A percentile compares a stretch with the other conserved stretches of the same genome.
Conservation (phyloP, 2,888 invertebrate species). For the Drosophila kanekoi region DNA sequence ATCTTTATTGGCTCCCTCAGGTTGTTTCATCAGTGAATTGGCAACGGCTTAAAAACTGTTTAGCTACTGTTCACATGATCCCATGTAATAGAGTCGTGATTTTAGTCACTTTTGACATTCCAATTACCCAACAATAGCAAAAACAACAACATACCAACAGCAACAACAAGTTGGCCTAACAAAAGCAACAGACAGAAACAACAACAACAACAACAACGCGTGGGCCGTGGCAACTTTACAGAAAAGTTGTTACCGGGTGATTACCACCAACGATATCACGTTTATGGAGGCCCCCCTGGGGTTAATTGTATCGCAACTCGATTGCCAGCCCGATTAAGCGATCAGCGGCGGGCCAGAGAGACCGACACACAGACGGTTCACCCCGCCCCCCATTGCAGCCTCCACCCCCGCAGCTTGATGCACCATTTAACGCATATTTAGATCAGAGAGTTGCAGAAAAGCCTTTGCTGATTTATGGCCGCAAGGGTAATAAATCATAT, state of each 20-base stretch:
- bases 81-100: conserved; percentile 47
- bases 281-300: conserved; percentile 73
- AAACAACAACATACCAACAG: conserved; percentile 13
- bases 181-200: conserved; percentile 3
- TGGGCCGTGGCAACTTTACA: conserved; percentile 39
- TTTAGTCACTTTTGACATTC: conserved; percentile 58
- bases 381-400: neutral
- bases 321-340: conserved; percentile 77
- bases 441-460: conserved; percentile 45
- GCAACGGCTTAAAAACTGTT: conserved; percentile 12
- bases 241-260: conserved; percentile 33
- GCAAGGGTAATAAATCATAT: conserved; percentile 46
- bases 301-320: conserved; percentile 74
- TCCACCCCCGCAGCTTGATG: conserved; percentile 18
- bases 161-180: conserved; percentile 38
- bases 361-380: conserved; percentile 33
- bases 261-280: conserved; percentile 63
- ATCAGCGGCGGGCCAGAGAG: conserved; percentile 68
- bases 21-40: conserved; percentile 6
- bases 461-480: conserved; percentile 46
- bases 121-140: conserved; percentile 59
- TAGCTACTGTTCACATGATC: conserved; percentile 40
- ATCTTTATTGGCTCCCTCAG: neutral
- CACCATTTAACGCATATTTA: conserved; percentile 57
- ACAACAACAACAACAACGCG: conserved; percentile 34